Evolutionary conservation across 2,797 vertebrate species (phyloP), one percentile per base, ranked within the genome.

Genomic region (Clamator glandarius): DNA sequence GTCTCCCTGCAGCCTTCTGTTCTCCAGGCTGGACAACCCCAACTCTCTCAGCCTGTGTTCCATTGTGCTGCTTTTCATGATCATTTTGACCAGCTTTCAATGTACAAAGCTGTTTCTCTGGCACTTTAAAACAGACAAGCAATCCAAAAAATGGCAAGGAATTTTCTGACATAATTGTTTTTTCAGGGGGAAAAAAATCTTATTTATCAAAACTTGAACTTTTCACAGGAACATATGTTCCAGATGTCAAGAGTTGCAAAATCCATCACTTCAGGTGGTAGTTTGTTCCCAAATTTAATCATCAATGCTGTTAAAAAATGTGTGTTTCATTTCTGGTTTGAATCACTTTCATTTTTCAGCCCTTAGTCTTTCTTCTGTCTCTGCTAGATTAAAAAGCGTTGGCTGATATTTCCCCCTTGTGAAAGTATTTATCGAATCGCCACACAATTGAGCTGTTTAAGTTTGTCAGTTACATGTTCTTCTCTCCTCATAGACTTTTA

Each of bases 231-330:
- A 83, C 73, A 42, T 93, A 81, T 92, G 82, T 93, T 96, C 57
- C 89, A 92, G 92, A 91, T 96, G 95, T 91, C 95, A 96, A 33
- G 85, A 94, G 91, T 83, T 89, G 87, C 93, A 87, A 93, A 96
- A 96, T 96, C 95, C 95, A 96, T 96, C 94, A 96, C 96, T 95
- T 90, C 85, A 94, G 92, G 91, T 94, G 89, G 89, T 96, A 92
- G 94, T 96, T 96, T 95, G 95, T 93, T 94, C 95, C 91, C 87
- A 92, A 96, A 93, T 96, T 95, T 96, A 96, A 96, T 96, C 95
- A 95, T 94, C 96, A 88, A 76, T 84, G 79, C 89, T 62, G 84
- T 95, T 96, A 96, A 96, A 96, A 96, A 95, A 95, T 94, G 94
- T 91, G 89, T 51, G 94, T 95, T 96, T 96, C 96, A 96, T 96